These are phyloP conservation scores for Clarias laeviceps DNA, from an alignment of 2,797 vertebrate species.

Conservation along the genomic window DNA sequence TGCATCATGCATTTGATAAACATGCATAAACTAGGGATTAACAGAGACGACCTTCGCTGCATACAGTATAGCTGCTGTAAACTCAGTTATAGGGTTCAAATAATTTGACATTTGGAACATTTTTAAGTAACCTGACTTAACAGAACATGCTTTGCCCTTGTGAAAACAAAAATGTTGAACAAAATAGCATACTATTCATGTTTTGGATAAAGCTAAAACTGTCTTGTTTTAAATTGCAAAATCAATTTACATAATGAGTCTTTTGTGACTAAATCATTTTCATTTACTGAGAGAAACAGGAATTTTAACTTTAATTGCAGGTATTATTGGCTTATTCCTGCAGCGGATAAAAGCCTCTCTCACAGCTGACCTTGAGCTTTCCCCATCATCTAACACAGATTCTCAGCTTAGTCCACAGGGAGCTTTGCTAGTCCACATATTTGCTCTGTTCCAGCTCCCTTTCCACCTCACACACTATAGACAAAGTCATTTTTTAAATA, in stretches of 20 bases:
- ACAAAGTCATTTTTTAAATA: not conserved
- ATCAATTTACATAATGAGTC: not conserved
- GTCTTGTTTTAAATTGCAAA: not conserved
- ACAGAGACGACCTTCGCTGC: not conserved
- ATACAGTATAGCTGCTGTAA: not conserved
- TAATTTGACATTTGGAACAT: not conserved
- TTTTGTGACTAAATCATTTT: not conserved
- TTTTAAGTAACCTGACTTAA: not conserved
- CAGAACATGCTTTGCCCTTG: not conserved
- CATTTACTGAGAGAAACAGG: not conserved
- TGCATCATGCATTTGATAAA: not conserved
- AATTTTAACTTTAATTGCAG: not conserved
- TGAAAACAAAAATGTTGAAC: not conserved
- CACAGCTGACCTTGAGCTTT: slow-evolving; percentile 29
- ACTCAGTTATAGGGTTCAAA: not conserved
- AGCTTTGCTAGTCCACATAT: slow-evolving; percentile 30
- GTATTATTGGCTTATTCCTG: slow-evolving; percentile 9
- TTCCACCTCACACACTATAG: slow-evolving; percentile 20
- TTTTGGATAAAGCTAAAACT: not conserved
- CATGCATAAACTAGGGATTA: not conserved
- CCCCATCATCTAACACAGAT: slow-evolving; percentile 30
- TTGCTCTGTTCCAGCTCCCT: slow-evolving; percentile 34
- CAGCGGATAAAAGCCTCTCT: slow-evolving; percentile 22
- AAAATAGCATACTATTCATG: not conserved
- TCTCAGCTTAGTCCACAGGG: slow-evolving; percentile 15